These are phyloP conservation scores for Campylomormyrus numenius DNA, from an alignment of 2,113 vertebrate genomes.

Conservation along the genomic window DNA sequence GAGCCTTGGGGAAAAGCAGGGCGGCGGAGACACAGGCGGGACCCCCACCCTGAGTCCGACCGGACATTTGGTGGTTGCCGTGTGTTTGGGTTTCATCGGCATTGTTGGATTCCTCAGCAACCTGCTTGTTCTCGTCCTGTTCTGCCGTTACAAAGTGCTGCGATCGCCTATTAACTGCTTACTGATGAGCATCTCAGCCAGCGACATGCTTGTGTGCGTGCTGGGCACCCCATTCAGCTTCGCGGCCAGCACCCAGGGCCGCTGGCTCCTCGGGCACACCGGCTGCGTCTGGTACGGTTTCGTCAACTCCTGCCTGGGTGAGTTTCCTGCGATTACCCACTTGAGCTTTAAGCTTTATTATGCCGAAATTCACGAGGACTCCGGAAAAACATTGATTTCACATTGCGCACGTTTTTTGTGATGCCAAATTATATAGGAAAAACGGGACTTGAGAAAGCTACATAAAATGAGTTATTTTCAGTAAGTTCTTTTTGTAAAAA, in stretches of 20 bases:
- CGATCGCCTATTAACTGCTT: slow-evolving; percentile 48
- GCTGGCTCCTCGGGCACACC: slow-evolving; percentile 38
- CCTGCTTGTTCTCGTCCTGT: slow-evolving; percentile 34
- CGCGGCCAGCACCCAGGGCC: slow-evolving; percentile 31
- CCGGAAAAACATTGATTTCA: background rate
- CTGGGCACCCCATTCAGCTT: slow-evolving; percentile 35
- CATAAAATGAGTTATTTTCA: no score
- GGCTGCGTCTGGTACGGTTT: slow-evolving; percentile 53
- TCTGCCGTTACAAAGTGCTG: slow-evolving; percentile 41
- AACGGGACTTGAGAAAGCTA: no score
- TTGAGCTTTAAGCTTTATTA: background rate
- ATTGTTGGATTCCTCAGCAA: slow-evolving; percentile 24
- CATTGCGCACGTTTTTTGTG: no score
- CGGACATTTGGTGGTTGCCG: slow-evolving; percentile 34
- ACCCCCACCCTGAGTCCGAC: slow-evolving; percentile 19
- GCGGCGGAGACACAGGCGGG: background rate
- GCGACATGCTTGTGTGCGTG: slow-evolving; percentile 31
- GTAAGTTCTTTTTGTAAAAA: no score
- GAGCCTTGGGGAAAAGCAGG: background rate
- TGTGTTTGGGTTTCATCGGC: slow-evolving; percentile 38
- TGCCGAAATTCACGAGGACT: background rate
- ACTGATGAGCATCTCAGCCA: slow-evolving; percentile 44
- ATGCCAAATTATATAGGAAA: no score
- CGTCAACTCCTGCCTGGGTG: slow-evolving; percentile 45
- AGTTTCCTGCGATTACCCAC: slow-evolving; percentile 20